phyloP scores from a whole-genome alignment of 2,113 vertebrate genomes.

The Theristicus caerulescens region DNA sequence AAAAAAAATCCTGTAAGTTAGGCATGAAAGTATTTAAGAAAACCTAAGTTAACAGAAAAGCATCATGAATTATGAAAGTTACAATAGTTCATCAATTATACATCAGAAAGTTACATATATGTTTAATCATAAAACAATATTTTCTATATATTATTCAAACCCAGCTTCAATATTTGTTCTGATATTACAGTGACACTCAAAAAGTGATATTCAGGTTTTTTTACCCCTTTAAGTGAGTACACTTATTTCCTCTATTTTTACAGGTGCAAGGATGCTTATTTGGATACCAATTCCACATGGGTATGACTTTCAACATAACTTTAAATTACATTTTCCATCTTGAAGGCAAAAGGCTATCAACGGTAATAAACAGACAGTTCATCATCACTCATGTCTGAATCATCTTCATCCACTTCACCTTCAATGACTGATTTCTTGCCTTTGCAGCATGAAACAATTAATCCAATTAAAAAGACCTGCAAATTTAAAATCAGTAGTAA shows the following conservation, averaged over 20 bases:
- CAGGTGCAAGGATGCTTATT: slow-evolving; percentile 53
- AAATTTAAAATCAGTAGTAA: slow-evolving; percentile 2
- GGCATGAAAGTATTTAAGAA: slow-evolving; percentile 37
- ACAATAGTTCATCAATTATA: slow-evolving; percentile 46
- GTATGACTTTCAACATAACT: neutral
- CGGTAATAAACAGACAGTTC: slow-evolving; percentile 75
- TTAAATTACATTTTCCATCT: neutral
- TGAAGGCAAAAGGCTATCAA: slow-evolving; percentile 32
- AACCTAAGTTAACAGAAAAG: slow-evolving; percentile 35
- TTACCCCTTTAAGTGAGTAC: slow-evolving; percentile 38
- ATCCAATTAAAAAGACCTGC: slow-evolving; percentile 91
- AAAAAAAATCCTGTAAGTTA: neutral
- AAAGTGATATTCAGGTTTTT: slow-evolving; percentile 47
- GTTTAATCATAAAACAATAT: slow-evolving; percentile 44
- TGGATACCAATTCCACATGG: neutral
- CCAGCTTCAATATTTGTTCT: slow-evolving; percentile 31
- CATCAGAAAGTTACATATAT: slow-evolving; percentile 43
- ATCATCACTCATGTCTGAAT: slow-evolving; percentile 93
- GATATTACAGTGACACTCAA: slow-evolving; percentile 36
- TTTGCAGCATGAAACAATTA: slow-evolving; percentile 93
- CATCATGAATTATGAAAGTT: slow-evolving; percentile 19
- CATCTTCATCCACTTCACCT: slow-evolving; percentile 91
- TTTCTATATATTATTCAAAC: slow-evolving; percentile 55
- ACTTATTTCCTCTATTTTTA: slow-evolving; percentile 32
- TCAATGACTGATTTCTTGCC: slow-evolving; percentile 97